Percentiles rank a stretch among this genome's conserved stretches.
Evolutionary conservation across 1,140 invertebrate species (phyloP).

Genomic region (Orius insidiosus): DNA sequence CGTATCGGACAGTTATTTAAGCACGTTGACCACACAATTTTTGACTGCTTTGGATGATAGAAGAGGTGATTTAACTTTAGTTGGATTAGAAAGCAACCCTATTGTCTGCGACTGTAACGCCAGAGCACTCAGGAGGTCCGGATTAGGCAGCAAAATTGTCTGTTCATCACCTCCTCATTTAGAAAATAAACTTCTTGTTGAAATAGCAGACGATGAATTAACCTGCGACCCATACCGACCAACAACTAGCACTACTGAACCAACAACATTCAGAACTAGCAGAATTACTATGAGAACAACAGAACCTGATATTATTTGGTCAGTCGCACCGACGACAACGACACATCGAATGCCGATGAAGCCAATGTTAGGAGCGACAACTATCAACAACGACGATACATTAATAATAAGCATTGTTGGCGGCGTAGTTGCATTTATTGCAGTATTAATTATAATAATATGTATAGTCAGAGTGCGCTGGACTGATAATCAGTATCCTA

Average conservation of each 20-base stretch:
- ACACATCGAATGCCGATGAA: constrained; percentile 31
- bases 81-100: constrained; percentile 56
- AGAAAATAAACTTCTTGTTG: constrained; percentile 43
- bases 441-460: constrained; percentile 70
- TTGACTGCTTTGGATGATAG: constrained; percentile 63
- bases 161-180: constrained; percentile 51
- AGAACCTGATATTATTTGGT: constrained; percentile 77
- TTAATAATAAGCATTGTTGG: constrained; percentile 82
- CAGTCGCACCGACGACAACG: constrained; percentile 44
- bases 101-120: constrained; percentile 72
- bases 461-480: constrained; percentile 57
- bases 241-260: constrained; percentile 30
- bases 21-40: constrained; percentile 54
- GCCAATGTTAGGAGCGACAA: constrained; percentile 26
- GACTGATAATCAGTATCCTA: constrained; percentile 43
- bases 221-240: constrained; percentile 42
- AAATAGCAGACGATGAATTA: constrained; percentile 60
- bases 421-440: constrained; percentile 76
- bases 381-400: constrained; percentile 69
- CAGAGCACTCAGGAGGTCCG: constrained; percentile 43
- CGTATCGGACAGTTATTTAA: constrained; percentile 57
- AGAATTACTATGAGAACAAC: constrained; percentile 30
- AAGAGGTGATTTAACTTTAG: constrained; percentile 47
- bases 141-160: constrained; percentile 33
- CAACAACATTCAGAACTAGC: constrained; percentile 25